Evolutionary conservation across 1,140 invertebrate species (phyloP).

Genomic region (Ericerus pela): DNA sequence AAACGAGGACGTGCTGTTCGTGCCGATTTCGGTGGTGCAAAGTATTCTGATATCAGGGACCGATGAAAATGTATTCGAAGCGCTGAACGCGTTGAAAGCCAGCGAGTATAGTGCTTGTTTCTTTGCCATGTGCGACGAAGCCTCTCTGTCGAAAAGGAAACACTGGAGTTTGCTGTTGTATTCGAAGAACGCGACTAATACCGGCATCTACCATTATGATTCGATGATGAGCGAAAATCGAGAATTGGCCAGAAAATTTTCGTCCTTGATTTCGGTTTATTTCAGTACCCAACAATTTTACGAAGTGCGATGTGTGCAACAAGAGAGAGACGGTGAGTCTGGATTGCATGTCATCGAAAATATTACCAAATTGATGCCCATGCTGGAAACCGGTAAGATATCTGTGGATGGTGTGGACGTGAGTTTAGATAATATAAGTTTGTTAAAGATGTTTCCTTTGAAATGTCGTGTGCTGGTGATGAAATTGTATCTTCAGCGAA

Average conservation of each 20-base stretch:
- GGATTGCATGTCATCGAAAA: slow-evolving; percentile 1
- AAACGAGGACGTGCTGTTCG: background rate
- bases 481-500: background rate
- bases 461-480: background rate
- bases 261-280: background rate
- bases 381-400: background rate
- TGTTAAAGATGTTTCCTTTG: background rate
- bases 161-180: background rate
- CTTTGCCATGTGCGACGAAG: background rate
- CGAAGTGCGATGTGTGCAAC: background rate
- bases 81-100: background rate
- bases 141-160: too few species aligned
- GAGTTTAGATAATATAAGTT: background rate
- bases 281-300: background rate
- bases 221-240: background rate
- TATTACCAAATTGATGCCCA: background rate
- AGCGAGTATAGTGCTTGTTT: background rate
- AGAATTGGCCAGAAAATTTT: background rate
- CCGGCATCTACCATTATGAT: background rate
- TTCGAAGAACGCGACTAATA: background rate
- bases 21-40: background rate
- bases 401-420: background rate
- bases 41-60: background rate
- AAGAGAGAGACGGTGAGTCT: background rate
- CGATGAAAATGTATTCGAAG: background rate